Percentiles rank a stretch among this genome's conserved stretches.
phyloP scores from a whole-genome alignment of 2,113 vertebrate species.

The Neotoma lepida region DNA sequence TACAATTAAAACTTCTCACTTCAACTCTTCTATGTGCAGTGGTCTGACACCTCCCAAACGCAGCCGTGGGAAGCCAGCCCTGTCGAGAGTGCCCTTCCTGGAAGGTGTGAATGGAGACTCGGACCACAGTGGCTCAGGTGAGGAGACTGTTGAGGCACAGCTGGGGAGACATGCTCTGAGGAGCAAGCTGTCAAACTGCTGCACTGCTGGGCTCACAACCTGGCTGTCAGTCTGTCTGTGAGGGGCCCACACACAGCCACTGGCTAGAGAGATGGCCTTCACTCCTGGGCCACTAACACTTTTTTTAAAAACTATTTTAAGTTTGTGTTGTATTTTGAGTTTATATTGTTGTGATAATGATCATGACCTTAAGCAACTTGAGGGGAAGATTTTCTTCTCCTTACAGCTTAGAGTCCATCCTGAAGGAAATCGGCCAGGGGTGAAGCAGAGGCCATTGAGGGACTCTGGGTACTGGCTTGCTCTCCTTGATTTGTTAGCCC shows the following conservation, averaged over 20 bases:
- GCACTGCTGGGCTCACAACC: neutral
- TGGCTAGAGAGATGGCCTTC: neutral
- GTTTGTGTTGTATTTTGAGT: neutral
- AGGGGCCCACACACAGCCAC: neutral
- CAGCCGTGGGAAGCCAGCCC: constrained; percentile 95
- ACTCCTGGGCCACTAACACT: neutral
- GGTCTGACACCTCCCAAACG: constrained; percentile 90
- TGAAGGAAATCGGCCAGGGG: neutral
- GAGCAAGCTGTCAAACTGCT: neutral
- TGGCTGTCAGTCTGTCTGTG: neutral
- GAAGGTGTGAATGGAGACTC: constrained; percentile 93
- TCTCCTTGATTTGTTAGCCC: neutral
- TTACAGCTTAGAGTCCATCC: neutral
- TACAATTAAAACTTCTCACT: constrained; percentile 4
- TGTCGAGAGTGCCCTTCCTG: constrained; percentile 93
- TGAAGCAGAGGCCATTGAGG: neutral
- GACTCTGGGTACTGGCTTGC: neutral
- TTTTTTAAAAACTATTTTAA: neutral
- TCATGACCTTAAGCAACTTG: neutral
- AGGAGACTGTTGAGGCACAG: constrained; percentile 63
- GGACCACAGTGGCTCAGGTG: constrained; percentile 92
- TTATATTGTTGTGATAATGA: neutral
- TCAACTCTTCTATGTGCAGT: constrained; percentile 79
- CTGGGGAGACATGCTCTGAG: neutral
- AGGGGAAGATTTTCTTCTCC: neutral